Percentiles rank a stretch among this genome's conserved stretches.
These are phyloP conservation scores for Osmoderma eremita DNA, from an alignment of 2,888 invertebrate genomes.

Conservation along the genomic window DNA sequence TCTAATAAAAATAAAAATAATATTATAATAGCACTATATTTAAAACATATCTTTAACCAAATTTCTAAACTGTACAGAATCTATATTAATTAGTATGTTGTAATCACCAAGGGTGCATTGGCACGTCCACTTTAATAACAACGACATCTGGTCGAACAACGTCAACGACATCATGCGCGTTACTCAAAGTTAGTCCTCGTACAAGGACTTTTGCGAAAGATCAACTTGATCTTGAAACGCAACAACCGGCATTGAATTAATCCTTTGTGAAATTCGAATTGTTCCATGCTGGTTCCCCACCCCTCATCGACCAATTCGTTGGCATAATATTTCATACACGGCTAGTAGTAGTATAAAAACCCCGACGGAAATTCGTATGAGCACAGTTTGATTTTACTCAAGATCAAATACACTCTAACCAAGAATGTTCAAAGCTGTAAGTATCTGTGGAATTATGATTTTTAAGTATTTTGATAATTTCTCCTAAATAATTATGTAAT, in stretches of 20 bases:
- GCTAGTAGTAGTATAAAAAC: not conserved
- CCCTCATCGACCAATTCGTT: not conserved
- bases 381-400: not conserved
- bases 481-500: not conserved
- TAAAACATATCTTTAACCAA: too few relatives aligned
- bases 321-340: not conserved
- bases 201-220: constrained; percentile 10
- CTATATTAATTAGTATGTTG: too few relatives aligned
- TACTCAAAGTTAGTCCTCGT: not conserved
- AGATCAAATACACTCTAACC: constrained; percentile 15
- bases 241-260: constrained; percentile 9
- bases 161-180: not conserved
- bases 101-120: too few relatives aligned
- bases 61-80: too few relatives aligned
- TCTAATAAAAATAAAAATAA: too few relatives aligned
- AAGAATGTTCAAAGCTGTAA: constrained; percentile 48
- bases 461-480: not conserved
- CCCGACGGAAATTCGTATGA: not conserved
- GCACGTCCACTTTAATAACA: not conserved
- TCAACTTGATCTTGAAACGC: constrained; percentile 6
- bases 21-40: too few relatives aligned
- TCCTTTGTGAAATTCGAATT: constrained; percentile 12
- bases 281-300: not conserved
- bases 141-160: not conserved
- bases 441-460: constrained; percentile 13